phyloP scores from a whole-genome alignment of 1,140 invertebrate species.

The Cydia strobilella region DNA sequence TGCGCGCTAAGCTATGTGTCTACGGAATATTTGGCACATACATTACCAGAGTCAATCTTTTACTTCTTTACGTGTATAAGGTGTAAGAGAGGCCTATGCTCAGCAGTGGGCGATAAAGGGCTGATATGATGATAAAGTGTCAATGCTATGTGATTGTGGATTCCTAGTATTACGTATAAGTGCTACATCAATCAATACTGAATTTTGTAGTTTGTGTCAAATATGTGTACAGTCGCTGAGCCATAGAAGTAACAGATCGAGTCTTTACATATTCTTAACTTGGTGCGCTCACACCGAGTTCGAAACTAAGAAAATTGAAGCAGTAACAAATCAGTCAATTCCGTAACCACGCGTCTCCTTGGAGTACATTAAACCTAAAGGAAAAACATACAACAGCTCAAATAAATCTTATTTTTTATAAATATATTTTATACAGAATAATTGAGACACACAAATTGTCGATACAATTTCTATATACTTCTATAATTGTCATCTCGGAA shows the following conservation, averaged over 20 bases:
- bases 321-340: slow-evolving; percentile 60
- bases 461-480: slow-evolving; percentile 42
- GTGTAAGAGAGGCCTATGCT: too few species aligned
- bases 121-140: too few species aligned
- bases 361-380: slow-evolving; percentile 41
- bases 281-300: slow-evolving; percentile 38
- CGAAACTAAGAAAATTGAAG: slow-evolving; percentile 56
- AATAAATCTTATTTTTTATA: slow-evolving; percentile 43
- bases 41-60: slow-evolving; percentile 48
- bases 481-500: slow-evolving; percentile 51
- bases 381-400: slow-evolving; percentile 49
- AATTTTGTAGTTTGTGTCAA: slow-evolving; percentile 21
- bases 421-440: slow-evolving; percentile 45
- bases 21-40: slow-evolving; percentile 76
- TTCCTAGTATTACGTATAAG: slow-evolving; percentile 18
- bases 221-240: slow-evolving; percentile 8
- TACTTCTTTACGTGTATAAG: slow-evolving; percentile 28
- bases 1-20: slow-evolving; percentile 47
- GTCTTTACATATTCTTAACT: slow-evolving; percentile 36
- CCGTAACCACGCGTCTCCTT: slow-evolving; percentile 39
- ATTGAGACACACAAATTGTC: slow-evolving; percentile 46
- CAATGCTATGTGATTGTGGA: slow-evolving; percentile 13
- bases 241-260: slow-evolving; percentile 43
- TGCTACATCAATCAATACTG: slow-evolving; percentile 23
- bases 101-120: too few species aligned